Conservation (phyloP, 2,113 vertebrate species). For the Grantiella picta region DNA sequence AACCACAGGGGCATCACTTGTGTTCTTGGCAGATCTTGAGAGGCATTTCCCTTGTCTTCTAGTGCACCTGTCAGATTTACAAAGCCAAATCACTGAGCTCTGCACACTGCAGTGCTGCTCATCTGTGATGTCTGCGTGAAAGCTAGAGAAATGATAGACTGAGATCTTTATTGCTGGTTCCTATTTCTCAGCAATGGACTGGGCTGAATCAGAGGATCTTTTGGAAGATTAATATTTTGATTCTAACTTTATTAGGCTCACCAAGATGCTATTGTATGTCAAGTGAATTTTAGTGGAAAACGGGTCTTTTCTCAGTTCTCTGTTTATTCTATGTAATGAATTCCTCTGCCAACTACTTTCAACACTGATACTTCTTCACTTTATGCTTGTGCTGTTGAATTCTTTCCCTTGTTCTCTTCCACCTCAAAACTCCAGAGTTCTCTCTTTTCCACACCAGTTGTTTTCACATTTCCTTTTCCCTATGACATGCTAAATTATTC, state of each 20-base stretch:
- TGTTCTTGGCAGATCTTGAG: background rate
- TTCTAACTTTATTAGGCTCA: background rate
- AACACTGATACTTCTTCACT: background rate
- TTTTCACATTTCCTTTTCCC: background rate
- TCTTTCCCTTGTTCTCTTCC: background rate
- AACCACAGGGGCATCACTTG: background rate
- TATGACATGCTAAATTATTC: background rate
- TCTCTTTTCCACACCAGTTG: background rate
- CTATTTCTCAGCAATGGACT: background rate
- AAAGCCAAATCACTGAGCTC: background rate
- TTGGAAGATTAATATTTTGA: background rate
- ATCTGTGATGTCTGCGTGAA: background rate
- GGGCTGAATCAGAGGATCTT: background rate
- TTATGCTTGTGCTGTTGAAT: background rate
- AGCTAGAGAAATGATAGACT: background rate
- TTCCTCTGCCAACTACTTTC: background rate
- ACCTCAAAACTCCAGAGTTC: background rate
- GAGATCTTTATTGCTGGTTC: background rate
- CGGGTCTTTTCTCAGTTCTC: background rate
- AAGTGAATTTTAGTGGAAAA: background rate
- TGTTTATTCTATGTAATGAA: background rate
- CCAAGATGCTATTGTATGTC: background rate
- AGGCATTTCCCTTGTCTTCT: background rate
- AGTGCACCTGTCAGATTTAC: background rate
- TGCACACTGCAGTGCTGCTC: background rate